Conservation (phyloP, 2,113 vertebrate genomes). For the Piliocolobus tephrosceles region DNA sequence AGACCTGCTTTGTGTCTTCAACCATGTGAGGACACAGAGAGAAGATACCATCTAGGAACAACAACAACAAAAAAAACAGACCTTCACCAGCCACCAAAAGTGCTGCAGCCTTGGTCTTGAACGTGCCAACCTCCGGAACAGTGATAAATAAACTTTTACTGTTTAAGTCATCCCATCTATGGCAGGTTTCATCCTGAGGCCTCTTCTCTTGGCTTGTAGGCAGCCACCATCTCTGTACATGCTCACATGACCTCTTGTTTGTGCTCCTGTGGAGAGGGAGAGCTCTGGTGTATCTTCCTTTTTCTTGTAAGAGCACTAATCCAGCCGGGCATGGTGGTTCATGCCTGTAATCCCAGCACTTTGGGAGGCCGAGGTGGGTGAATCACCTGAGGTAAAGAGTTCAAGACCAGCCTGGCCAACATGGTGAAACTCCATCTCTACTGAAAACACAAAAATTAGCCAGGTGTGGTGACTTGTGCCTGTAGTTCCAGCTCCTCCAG, state of each 20-base stretch:
- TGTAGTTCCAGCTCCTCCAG: too few relatives aligned
- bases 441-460: too few relatives aligned
- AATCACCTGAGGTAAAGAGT: too few relatives aligned
- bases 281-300: background rate
- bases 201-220: background rate
- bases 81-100: background rate
- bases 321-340: too few relatives aligned
- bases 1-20: background rate
- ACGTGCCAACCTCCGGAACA: background rate
- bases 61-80: background rate
- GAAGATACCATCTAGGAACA: background rate
- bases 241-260: background rate
- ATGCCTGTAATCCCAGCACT: too few relatives aligned
- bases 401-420: too few relatives aligned
- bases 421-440: too few relatives aligned
- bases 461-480: too few relatives aligned
- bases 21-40: background rate
- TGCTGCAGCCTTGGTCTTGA: background rate
- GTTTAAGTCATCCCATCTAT: background rate
- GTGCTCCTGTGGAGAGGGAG: background rate
- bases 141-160: background rate
- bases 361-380: too few relatives aligned
- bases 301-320: background rate
- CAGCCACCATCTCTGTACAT: background rate
- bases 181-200: background rate